Percentiles rank a stretch among this genome's conserved stretches.
phyloP scores from a whole-genome alignment of 2,113 vertebrate species.

The Platichthys stellatus region DNA sequence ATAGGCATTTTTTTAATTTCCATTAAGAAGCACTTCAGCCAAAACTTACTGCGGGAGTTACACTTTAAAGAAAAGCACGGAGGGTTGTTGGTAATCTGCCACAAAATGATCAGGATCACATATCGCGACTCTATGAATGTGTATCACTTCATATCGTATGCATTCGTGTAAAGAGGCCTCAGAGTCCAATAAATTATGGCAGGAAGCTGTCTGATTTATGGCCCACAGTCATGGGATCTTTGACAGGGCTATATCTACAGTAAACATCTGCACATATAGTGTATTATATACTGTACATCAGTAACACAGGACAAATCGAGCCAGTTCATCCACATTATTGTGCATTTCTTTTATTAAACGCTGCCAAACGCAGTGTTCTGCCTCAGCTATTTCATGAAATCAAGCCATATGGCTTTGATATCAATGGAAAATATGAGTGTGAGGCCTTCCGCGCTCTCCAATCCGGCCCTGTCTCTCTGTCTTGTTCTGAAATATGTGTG shows the following conservation, averaged over 20 bases:
- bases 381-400: conserved; percentile 72
- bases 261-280: background rate
- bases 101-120: conserved; percentile 5
- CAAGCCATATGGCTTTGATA: conserved; percentile 84
- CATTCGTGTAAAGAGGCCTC: background rate
- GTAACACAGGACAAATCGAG: conserved; percentile 43
- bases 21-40: background rate
- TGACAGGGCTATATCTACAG: background rate
- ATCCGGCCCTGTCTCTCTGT: conserved; percentile 55
- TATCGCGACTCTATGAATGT: background rate
- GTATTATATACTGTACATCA: conserved; percentile 35
- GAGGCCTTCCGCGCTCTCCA: conserved; percentile 55
- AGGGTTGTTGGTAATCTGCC: conserved; percentile 12
- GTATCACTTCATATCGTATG: conserved; percentile 12
- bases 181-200: background rate
- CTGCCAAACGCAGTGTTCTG: conserved; percentile 58
- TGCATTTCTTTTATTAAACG: conserved; percentile 52
- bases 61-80: conserved; percentile 12
- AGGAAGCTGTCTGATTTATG: conserved; percentile 28
- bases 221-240: conserved; percentile 21
- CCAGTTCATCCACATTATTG: conserved; percentile 48
- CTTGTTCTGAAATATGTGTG: conserved; percentile 65
- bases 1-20: background rate
- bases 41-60: background rate
- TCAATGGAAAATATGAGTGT: conserved; percentile 83